A percentile compares a stretch with the other conserved stretches of the same genome.
phyloP scores from a whole-genome alignment of 2,113 vertebrate genomes.

The Elephantulus edwardii region DNA sequence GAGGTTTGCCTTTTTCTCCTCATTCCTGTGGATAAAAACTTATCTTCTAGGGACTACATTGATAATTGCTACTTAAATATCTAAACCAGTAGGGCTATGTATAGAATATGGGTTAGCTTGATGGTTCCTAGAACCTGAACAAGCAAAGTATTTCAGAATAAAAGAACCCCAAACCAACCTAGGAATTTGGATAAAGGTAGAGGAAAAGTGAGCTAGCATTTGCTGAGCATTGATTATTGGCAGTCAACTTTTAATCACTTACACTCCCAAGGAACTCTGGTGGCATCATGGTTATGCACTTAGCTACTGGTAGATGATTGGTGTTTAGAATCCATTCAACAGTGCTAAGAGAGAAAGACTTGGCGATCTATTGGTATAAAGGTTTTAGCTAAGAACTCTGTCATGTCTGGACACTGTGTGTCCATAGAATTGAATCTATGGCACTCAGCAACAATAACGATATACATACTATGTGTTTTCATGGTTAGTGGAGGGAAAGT shows the following conservation, averaged over 20 bases:
- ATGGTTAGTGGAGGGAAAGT: no score
- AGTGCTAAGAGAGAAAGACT: no score
- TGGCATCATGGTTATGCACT: neutral
- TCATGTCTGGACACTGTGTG: no score
- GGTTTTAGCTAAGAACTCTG: no score
- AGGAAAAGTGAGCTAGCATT: neutral
- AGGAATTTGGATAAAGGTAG: neutral
- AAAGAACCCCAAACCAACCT: no score
- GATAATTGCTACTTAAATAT: neutral
- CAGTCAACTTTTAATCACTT: neutral
- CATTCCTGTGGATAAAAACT: neutral
- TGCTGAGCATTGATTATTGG: neutral
- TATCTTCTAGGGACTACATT: neutral
- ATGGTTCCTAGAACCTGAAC: neutral
- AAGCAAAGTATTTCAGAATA: neutral
- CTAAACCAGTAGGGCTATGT: neutral
- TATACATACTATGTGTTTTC: no score
- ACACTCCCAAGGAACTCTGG: no score
- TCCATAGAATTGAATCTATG: no score
- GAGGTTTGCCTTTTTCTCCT: neutral
- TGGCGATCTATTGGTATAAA: no score
- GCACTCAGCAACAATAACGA: no score
- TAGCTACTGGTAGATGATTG: neutral
- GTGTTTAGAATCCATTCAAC: neutral
- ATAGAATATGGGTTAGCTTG: neutral